A percentile compares a stretch with the other conserved stretches of the same genome.
Evolutionary conservation across 2,113 vertebrate genomes (phyloP).

Genomic region (Oncorhynchus gorbuscha): DNA sequence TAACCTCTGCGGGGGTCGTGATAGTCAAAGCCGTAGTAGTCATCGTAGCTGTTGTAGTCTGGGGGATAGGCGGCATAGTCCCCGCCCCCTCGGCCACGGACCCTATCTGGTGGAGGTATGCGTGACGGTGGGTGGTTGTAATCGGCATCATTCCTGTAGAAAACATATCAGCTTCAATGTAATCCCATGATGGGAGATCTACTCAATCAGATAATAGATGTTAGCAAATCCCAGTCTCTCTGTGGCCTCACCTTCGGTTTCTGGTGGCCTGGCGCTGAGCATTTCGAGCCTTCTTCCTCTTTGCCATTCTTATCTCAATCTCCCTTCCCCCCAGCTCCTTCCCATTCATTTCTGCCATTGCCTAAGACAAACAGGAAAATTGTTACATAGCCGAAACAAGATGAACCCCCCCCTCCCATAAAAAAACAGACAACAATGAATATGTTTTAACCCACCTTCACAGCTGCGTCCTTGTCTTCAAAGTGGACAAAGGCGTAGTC

Average conservation of each 20-base stretch:
- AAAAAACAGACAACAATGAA: not conserved
- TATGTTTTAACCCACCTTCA: slow-evolving; percentile 78
- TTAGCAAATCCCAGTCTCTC: not conserved
- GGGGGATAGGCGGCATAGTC: slow-evolving; percentile 80
- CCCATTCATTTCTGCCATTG: slow-evolving; percentile 99
- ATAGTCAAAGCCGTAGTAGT: slow-evolving; percentile 97
- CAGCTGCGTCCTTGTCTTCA: slow-evolving; percentile 93
- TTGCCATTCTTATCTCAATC: slow-evolving; percentile 98
- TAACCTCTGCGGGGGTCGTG: slow-evolving; percentile 98
- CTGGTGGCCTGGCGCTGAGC: slow-evolving; percentile 93
- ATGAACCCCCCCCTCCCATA: no score
- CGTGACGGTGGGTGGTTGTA: slow-evolving; percentile 97
- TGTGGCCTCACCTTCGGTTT: slow-evolving; percentile 83
- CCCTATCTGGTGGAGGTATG: slow-evolving; percentile 93
- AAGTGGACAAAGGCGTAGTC: slow-evolving; percentile 99
- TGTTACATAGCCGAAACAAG: not conserved
- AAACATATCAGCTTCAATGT: not conserved
- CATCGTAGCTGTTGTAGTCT: slow-evolving; percentile 98
- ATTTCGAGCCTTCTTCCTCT: slow-evolving; percentile 98
- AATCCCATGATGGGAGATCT: not conserved
- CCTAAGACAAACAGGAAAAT: slow-evolving; percentile 69
- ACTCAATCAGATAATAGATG: not conserved
- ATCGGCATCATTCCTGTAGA: slow-evolving; percentile 93
- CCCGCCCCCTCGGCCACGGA: slow-evolving; percentile 90
- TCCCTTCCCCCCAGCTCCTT: slow-evolving; percentile 95